Evolutionary conservation across 2,797 vertebrate species (phyloP), one percentile per base, ranked within the genome.

Genomic region (Mionectes olivaceus): DNA sequence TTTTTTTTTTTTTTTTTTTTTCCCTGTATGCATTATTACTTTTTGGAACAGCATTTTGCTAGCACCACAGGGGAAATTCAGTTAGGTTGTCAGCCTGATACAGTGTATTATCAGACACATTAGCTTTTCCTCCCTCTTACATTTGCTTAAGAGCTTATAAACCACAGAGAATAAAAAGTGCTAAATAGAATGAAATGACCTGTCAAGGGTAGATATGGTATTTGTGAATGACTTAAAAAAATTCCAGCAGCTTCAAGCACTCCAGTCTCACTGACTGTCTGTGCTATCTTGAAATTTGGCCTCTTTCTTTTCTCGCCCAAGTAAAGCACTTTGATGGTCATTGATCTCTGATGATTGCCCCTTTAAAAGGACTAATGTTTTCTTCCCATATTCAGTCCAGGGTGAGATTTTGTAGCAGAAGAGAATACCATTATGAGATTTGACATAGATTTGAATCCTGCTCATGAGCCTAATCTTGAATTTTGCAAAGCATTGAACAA

Each of bases 81-180:
- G 89, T 87, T 85, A 79, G 92, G 83, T 90, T 96, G 96, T 97
- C 96, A 96, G 88, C 81, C 95, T 96, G 92, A 95, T 96, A 90
- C 27, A 89, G 84, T 88, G 73, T 78, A 87, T 95, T 93, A 96
- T 96, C 95, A 94, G 94, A 89, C 37, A 9, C 3, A 4, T 95
- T 96, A 95, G 92, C 81, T 96, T 97, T 96, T 93, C 59, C 39
- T 97, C 60, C 56, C 81, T 95, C 90, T 96, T 96, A 80, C 83
- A 95, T 97, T 98, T 97, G 96, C 88, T 96, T 97, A 97, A 96
- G 94, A 97, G 95, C 90, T 97, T 97, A 91, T 94, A 96, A 96
- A 93, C 69, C 89, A 64, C 59, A 47, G 94, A 93, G 92, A 97
- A 96, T 96, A 94, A 94, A 94, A 97, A 93, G 90, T 92, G 89